These are phyloP conservation scores for Pollenia amentaria DNA, from an alignment of 2,888 invertebrate species.

Conservation along the genomic window DNA sequence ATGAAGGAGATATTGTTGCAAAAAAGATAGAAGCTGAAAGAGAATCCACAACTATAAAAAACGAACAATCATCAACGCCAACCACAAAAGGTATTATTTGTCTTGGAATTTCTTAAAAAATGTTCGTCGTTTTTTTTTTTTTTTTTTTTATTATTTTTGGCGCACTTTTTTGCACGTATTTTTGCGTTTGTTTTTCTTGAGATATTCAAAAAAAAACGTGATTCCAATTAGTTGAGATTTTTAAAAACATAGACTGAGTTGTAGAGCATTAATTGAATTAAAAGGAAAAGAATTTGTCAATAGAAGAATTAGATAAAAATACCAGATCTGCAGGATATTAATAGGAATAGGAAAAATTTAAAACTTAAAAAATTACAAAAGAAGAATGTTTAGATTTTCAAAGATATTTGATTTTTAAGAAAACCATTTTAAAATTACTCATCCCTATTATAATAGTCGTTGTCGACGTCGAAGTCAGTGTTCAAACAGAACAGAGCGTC, in stretches of 20 bases:
- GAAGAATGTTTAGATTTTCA: no score
- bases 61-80: conserved; percentile 40
- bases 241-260: not conserved
- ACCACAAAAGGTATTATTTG: conserved; percentile 65
- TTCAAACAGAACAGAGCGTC: no score
- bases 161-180: not conserved
- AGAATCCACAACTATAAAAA: conserved; percentile 29
- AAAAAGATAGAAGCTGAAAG: conserved; percentile 40
- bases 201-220: conserved; percentile 23
- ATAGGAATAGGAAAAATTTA: not conserved
- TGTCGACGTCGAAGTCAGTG: no score
- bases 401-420: no score
- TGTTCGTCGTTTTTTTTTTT: not conserved
- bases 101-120: not conserved
- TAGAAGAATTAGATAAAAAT: not conserved
- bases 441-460: no score
- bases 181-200: not conserved
- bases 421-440: no score
- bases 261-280: conserved; percentile 16
- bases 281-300: not conserved
- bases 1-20: conserved; percentile 1
- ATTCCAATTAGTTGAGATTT: conserved; percentile 49
- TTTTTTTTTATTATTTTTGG: not conserved
- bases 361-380: no score
- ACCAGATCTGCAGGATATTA: not conserved